Evolutionary conservation across 1,140 invertebrate genomes (phyloP).

Genomic region (Macrocentrus cingulum): DNA sequence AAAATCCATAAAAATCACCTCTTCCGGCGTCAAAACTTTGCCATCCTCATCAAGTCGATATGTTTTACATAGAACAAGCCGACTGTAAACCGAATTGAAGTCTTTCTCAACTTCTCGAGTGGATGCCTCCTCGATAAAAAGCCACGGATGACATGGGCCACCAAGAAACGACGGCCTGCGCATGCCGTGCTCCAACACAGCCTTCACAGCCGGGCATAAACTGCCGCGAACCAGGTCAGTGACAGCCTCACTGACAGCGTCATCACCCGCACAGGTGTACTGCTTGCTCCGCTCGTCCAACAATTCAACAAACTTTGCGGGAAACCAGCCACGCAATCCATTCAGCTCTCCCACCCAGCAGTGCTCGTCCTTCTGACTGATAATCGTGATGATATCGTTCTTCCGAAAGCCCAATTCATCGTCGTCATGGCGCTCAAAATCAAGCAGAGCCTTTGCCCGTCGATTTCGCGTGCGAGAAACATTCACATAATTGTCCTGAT

Average conservation of each 20-base stretch:
- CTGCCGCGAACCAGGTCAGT: constrained; percentile 95
- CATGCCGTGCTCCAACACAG: constrained; percentile 95
- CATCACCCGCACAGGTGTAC: constrained; percentile 96
- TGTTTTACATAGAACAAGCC: constrained; percentile 96
- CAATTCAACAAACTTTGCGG: constrained; percentile 96
- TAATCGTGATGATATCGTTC: constrained; percentile 97
- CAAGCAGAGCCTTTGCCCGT: constrained; percentile 91
- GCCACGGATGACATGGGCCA: constrained; percentile 95
- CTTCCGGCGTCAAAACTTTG: constrained; percentile 97
- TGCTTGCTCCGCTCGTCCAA: constrained; percentile 96
- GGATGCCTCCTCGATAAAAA: constrained; percentile 97
- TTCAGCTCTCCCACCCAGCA: constrained; percentile 99
- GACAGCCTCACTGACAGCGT: constrained; percentile 92
- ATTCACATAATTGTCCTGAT: constrained; percentile 92
- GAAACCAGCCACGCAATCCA: constrained; percentile 97
- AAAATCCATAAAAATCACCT: constrained; percentile 64
- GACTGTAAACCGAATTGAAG: constrained; percentile 96
- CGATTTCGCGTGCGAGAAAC: constrained; percentile 83
- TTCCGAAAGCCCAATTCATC: constrained; percentile 98
- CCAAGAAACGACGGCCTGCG: constrained; percentile 83
- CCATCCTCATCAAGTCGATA: constrained; percentile 98
- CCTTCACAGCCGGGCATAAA: constrained; percentile 90
- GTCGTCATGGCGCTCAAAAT: constrained; percentile 98
- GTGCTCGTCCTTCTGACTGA: constrained; percentile 98
- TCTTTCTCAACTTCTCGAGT: constrained; percentile 95